A percentile compares a stretch with the other conserved stretches of the same genome.
These are phyloP conservation scores for Parauchenoglanis punctatus DNA, from an alignment of 2,797 vertebrate species.

Conservation along the genomic window DNA sequence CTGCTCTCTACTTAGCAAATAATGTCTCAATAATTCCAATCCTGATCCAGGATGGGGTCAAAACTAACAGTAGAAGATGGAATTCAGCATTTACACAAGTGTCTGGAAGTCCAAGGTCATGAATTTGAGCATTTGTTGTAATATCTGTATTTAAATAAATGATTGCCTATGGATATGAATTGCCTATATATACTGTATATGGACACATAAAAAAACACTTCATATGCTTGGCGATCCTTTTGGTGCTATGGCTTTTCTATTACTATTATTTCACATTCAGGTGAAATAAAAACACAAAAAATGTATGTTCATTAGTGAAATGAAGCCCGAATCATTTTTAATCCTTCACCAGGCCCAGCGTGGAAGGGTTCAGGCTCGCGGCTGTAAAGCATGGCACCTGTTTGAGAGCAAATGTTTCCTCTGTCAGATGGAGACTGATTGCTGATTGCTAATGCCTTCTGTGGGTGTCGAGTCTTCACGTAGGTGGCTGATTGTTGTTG, in stretches of 20 bases:
- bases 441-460: slow-evolving; percentile 49
- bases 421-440: slow-evolving; percentile 48
- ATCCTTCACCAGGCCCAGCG: not conserved
- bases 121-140: no score
- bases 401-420: slow-evolving; percentile 30
- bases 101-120: no score
- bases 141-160: no score
- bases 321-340: not conserved
- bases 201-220: not conserved
- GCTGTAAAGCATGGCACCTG: slow-evolving; percentile 8
- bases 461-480: slow-evolving; percentile 37
- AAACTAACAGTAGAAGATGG: no score
- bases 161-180: no score
- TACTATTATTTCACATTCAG: no score
- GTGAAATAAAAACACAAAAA: not conserved
- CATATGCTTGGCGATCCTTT: not conserved
- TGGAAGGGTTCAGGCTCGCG: slow-evolving; percentile 14
- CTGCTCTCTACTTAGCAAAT: not conserved
- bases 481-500: slow-evolving; percentile 51
- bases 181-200: not conserved
- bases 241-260: not conserved
- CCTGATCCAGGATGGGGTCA: no score
- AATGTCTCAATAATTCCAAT: not conserved
- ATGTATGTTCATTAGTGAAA: not conserved
- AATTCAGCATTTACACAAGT: no score